phyloP scores from a whole-genome alignment of 2,797 vertebrate species.

The Threskiornis aethiopicus region DNA sequence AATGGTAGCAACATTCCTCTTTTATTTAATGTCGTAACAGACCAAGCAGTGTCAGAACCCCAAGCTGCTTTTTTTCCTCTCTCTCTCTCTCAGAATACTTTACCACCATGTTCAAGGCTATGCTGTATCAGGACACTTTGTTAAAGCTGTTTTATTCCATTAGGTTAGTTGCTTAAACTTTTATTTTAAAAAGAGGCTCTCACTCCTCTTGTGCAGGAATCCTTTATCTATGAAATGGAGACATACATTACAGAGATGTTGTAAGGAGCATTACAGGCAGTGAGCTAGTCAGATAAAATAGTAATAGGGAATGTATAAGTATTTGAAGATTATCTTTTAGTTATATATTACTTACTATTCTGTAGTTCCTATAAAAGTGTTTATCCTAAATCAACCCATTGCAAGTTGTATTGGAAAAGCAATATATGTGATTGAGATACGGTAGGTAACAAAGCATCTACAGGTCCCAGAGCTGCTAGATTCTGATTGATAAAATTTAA shows the following conservation, averaged over 20 bases:
- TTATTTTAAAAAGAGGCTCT: background rate
- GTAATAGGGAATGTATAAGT: background rate
- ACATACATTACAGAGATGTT: background rate
- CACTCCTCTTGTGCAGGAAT: background rate
- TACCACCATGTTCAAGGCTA: background rate
- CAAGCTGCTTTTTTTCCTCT: background rate
- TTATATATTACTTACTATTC: background rate
- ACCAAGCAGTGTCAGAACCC: background rate
- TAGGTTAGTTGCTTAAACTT: background rate
- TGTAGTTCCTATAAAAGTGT: background rate
- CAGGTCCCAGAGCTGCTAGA: conserved; percentile 33
- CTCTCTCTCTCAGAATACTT: background rate
- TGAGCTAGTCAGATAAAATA: conserved; percentile 2
- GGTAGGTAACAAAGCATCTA: conserved; percentile 35
- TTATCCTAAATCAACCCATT: conserved; percentile 57
- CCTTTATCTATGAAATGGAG: background rate
- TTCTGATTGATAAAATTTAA: conserved; percentile 68
- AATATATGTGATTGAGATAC: conserved; percentile 54
- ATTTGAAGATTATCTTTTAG: conserved; percentile 35
- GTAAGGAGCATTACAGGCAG: background rate
- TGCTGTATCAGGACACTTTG: background rate
- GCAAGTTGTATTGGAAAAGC: conserved; percentile 47
- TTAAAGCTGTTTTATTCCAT: background rate
- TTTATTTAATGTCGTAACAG: background rate
- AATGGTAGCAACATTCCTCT: background rate